Evolutionary conservation across 2,888 invertebrate species (phyloP).

Genomic region (Eupithecia exiguata): DNA sequence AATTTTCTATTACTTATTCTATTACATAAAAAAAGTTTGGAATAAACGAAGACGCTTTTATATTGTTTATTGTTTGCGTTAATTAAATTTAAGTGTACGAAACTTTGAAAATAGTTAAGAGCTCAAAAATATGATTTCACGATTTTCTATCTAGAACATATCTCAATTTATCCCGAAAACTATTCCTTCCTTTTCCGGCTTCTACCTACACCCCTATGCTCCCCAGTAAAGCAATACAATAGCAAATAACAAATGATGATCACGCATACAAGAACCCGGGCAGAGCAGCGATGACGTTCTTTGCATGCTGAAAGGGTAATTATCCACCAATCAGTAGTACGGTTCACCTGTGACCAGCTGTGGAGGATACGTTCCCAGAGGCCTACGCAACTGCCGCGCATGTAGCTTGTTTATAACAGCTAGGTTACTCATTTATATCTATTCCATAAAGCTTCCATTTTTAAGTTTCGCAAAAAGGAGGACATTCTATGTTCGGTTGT

Average conservation of each 20-base stretch:
- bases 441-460: too few species aligned
- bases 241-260: not conserved
- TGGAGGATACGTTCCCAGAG: slow-evolving; percentile 67
- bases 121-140: not conserved
- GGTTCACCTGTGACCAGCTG: slow-evolving; percentile 29
- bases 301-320: slow-evolving; percentile 40
- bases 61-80: not conserved
- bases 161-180: not conserved
- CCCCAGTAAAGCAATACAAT: not conserved
- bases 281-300: slow-evolving; percentile 17
- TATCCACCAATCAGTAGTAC: slow-evolving; percentile 36
- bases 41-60: not conserved
- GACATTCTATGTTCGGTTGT: too few species aligned
- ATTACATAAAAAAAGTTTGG: too few species aligned
- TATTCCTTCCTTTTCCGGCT: not conserved
- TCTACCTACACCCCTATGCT: not conserved
- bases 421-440: not conserved
- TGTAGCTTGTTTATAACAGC: slow-evolving; percentile 18
- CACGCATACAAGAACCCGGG: slow-evolving; percentile 17
- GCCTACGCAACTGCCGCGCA: slow-evolving; percentile 63
- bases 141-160: not conserved
- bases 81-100: not conserved
- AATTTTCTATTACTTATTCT: too few species aligned
- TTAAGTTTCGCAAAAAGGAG: too few species aligned
- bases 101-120: not conserved